Conservation (phyloP, 2,113 vertebrate genomes). For the Pterocles gutturalis region DNA sequence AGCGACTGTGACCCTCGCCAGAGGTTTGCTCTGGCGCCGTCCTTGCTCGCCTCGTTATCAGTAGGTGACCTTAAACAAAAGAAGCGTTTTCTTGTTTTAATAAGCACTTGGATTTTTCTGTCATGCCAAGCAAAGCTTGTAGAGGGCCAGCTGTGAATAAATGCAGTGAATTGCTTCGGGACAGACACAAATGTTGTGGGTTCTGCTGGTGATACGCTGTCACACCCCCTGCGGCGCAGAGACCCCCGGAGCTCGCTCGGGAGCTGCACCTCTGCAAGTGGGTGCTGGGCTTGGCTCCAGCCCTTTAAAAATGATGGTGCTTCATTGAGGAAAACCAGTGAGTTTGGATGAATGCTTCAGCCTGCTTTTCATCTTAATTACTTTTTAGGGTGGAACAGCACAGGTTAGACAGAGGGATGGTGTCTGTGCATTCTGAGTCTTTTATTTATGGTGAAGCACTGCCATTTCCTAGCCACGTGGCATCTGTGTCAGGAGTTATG, state of each 20-base stretch:
- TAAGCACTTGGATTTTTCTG: background rate
- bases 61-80: background rate
- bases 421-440: background rate
- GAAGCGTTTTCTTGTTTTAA: background rate
- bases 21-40: background rate
- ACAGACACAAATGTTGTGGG: background rate
- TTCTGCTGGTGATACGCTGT: accelerated
- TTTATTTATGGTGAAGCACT: accelerated
- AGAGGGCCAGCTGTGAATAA: background rate
- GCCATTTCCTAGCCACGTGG: accelerated
- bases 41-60: background rate
- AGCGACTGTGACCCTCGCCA: accelerated
- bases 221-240: accelerated
- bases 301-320: background rate
- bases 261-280: background rate
- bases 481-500: background rate
- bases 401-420: accelerated
- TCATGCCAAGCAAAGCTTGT: background rate
- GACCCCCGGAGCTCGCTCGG: background rate
- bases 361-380: background rate
- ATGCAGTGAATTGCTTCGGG: background rate
- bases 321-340: background rate
- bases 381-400: background rate
- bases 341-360: background rate
- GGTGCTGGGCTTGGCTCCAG: background rate